These are phyloP conservation scores for Drosophila neocordata DNA, from an alignment of 1,140 invertebrate genomes.

Conservation along the genomic window DNA sequence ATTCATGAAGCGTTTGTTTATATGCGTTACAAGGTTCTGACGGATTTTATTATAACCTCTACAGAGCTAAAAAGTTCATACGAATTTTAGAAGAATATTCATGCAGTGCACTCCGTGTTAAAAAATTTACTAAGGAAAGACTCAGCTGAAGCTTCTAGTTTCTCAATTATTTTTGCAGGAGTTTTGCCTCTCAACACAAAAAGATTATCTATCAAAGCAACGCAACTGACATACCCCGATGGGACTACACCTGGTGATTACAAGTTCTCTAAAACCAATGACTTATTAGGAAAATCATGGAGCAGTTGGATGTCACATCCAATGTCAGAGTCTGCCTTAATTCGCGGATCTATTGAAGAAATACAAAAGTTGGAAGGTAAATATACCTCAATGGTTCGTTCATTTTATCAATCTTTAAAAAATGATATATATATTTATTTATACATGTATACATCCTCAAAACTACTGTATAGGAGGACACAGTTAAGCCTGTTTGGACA, in stretches of 20 bases:
- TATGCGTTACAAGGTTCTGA: too few relatives aligned
- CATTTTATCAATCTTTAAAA: background rate
- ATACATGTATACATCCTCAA: too few relatives aligned
- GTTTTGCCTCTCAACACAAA: background rate
- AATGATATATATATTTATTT: too few relatives aligned
- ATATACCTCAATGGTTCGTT: background rate
- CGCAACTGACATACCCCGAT: background rate
- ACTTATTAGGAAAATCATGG: background rate
- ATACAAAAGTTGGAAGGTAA: background rate
- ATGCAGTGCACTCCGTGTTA: too few relatives aligned
- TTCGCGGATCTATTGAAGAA: background rate
- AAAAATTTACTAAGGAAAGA: background rate
- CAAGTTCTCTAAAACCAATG: background rate
- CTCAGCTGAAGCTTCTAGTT: background rate
- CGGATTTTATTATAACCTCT: too few relatives aligned
- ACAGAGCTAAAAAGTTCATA: too few relatives aligned
- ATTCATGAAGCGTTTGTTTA: too few relatives aligned
- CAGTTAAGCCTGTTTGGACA: too few relatives aligned
- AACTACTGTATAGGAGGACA: too few relatives aligned
- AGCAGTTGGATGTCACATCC: background rate
- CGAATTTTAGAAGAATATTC: too few relatives aligned
- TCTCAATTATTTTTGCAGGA: background rate
- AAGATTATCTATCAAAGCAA: background rate
- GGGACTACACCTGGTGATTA: background rate
- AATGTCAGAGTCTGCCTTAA: background rate